Evolutionary conservation across 2,888 invertebrate species (phyloP).

Genomic region (Chydorus sphaericus): DNA sequence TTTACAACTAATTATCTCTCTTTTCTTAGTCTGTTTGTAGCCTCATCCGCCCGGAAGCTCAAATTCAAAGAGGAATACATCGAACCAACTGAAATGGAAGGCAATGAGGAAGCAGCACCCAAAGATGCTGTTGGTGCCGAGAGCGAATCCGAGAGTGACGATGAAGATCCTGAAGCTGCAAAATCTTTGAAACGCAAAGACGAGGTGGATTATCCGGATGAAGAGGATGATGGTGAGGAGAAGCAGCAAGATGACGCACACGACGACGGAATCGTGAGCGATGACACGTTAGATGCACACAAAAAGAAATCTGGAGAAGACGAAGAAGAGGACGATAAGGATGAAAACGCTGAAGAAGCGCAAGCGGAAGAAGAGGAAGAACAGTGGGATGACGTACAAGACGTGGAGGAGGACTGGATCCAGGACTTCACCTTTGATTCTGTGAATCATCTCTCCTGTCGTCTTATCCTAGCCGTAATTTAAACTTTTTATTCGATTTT

Average conservation of each 20-base stretch:
- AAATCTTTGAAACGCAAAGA: too few species aligned
- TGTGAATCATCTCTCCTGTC: conserved; percentile 66
- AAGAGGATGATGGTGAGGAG: too few species aligned
- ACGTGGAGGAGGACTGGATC: too few species aligned
- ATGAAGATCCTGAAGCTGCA: conserved; percentile 17
- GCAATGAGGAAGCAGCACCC: too few species aligned
- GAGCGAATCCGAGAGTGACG: conserved; percentile 17
- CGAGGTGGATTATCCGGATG: too few species aligned
- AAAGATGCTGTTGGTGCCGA: too few species aligned
- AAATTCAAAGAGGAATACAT: conserved; percentile 22
- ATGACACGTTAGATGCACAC: conserved; percentile 34
- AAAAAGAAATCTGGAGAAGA: too few species aligned
- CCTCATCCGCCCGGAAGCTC: conserved; percentile 22
- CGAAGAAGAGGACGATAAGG: conserved; percentile 29
- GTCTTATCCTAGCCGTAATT: conserved; percentile 53
- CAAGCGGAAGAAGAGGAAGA: conserved; percentile 53
- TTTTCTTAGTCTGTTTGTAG: too few species aligned
- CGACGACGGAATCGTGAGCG: conserved; percentile 45
- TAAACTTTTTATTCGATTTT: conserved; percentile 4
- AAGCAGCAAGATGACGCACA: too few species aligned
- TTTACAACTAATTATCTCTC: neutral
- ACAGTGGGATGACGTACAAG: too few species aligned
- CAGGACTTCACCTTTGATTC: conserved; percentile 60
- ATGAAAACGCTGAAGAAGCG: conserved; percentile 28
- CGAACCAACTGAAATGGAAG: too few species aligned